Percentiles rank a stretch among this genome's conserved stretches.
Conservation (phyloP, 2,113 vertebrate species). For the Phalacrocorax aristotelis region DNA sequence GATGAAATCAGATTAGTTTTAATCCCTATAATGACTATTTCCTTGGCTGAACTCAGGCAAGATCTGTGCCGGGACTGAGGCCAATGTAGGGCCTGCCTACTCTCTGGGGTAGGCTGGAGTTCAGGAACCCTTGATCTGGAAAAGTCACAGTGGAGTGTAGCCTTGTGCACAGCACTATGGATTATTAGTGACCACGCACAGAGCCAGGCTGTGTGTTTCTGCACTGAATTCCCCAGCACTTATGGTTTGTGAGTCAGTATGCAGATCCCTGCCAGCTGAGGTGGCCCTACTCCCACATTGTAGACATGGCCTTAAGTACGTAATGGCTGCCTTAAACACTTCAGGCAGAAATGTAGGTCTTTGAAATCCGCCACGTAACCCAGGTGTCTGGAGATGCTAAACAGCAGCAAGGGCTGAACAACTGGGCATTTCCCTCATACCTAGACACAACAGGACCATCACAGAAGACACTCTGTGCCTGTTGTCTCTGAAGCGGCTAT, state of each 20-base stretch:
- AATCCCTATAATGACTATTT: constrained; percentile 17
- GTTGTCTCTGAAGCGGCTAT: background rate
- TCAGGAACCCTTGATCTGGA: background rate
- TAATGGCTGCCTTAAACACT: background rate
- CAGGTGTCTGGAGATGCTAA: background rate
- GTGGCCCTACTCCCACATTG: background rate
- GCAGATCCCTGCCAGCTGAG: background rate
- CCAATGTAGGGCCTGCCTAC: background rate
- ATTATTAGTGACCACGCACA: background rate
- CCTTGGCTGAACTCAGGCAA: constrained; percentile 12
- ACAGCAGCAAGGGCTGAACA: background rate
- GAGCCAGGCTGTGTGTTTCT: background rate
- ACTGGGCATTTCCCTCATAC: background rate
- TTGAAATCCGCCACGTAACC: background rate
- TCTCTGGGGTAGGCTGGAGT: background rate
- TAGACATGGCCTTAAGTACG: background rate
- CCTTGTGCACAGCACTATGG: background rate
- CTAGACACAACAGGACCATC: background rate
- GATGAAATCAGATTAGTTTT: constrained; percentile 47
- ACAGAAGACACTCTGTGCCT: background rate
- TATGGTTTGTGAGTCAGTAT: background rate
- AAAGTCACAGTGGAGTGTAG: background rate
- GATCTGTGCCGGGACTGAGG: background rate
- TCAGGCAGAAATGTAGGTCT: background rate
- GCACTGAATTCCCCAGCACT: background rate